phyloP scores from a whole-genome alignment of 1,140 invertebrate species.

The Lamellibrachia luymesi region DNA sequence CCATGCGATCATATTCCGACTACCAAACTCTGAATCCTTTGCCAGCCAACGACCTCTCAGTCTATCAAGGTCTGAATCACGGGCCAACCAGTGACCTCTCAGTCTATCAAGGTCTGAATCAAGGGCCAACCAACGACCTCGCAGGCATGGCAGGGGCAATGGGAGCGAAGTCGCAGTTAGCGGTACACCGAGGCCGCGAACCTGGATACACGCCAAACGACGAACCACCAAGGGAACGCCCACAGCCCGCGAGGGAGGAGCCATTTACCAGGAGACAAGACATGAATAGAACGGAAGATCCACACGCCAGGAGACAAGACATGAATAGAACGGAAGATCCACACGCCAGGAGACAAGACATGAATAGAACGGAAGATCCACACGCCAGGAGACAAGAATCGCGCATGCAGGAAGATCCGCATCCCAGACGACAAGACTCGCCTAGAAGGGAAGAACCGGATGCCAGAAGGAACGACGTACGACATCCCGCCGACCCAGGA shows the following conservation, averaged over 20 bases:
- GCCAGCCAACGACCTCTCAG: too few species aligned
- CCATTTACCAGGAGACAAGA: not conserved
- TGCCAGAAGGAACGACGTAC: not conserved
- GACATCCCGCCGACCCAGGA: too few species aligned
- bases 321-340: too few species aligned
- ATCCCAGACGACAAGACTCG: too few species aligned
- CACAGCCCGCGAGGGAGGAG: not conserved
- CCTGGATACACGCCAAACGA: not conserved
- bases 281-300: not conserved
- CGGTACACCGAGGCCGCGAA: not conserved
- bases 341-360: not conserved
- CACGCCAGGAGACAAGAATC: not conserved
- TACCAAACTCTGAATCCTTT: too few species aligned
- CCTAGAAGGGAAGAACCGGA: not conserved
- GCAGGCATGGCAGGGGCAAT: not conserved
- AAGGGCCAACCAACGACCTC: not conserved
- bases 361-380: not conserved
- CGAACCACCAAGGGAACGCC: too few species aligned
- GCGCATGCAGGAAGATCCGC: too few species aligned
- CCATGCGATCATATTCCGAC: not conserved
- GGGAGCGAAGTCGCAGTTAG: not conserved
- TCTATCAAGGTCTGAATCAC: not conserved
- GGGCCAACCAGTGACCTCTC: not conserved
- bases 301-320: not conserved
- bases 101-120: too few species aligned